These are phyloP conservation scores for Strix aluco DNA, from an alignment of 2,113 vertebrate species.

Conservation along the genomic window DNA sequence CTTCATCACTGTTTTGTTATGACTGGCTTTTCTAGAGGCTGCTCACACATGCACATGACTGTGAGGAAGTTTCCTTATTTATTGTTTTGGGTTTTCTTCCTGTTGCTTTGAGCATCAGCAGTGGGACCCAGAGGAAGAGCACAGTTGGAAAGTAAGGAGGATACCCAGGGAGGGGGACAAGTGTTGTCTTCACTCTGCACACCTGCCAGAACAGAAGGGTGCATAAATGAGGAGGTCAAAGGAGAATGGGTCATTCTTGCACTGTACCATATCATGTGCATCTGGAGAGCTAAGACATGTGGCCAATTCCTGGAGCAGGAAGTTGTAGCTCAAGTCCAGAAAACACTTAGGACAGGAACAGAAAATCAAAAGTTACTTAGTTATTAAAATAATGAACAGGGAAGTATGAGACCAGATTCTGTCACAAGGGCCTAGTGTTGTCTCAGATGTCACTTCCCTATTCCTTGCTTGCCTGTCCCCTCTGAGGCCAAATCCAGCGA, in stretches of 20 bases:
- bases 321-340: not conserved
- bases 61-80: not conserved
- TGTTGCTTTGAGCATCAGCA: not conserved
- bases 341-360: not conserved
- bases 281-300: not conserved
- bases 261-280: not conserved
- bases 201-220: not conserved
- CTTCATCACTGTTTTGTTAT: not conserved
- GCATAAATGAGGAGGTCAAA: not conserved
- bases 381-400: conserved; percentile 6
- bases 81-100: not conserved
- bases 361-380: not conserved
- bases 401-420: not conserved
- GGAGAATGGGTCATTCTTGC: not conserved
- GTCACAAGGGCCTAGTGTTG: not conserved
- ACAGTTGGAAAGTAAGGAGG: not conserved
- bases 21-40: not conserved
- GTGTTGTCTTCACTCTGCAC: not conserved
- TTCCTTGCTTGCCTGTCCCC: not conserved
- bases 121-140: not conserved
- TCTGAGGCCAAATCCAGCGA: not conserved
- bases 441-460: not conserved
- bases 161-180: not conserved
- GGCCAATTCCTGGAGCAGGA: not conserved
- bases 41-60: fast-evolving